Percentiles rank a stretch among this genome's conserved stretches.
Evolutionary conservation across 2,113 vertebrate species (phyloP).

Genomic region (Brachypteracias leptosomus): DNA sequence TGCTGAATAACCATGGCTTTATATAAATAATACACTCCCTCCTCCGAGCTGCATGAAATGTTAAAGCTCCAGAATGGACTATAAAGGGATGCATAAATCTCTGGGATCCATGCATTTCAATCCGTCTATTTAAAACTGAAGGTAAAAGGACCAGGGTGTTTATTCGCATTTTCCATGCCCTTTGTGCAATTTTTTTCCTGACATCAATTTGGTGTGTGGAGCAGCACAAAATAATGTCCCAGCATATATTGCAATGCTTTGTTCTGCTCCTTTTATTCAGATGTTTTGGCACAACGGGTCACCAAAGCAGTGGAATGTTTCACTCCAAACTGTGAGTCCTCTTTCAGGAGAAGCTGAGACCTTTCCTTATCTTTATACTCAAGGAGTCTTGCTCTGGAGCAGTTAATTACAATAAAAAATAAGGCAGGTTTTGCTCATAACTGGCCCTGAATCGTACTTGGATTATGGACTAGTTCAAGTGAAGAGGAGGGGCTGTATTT

Average conservation of each 20-base stretch:
- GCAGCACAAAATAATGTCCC: background rate
- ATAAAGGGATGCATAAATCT: conserved; percentile 30
- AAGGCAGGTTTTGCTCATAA: background rate
- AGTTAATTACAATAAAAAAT: conserved; percentile 47
- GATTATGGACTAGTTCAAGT: background rate
- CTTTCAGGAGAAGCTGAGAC: conserved; percentile 46
- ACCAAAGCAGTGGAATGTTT: conserved; percentile 23
- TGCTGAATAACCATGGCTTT: conserved; percentile 50
- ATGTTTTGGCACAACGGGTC: conserved; percentile 50
- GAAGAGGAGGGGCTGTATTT: conserved; percentile 7
- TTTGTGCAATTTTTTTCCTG: conserved; percentile 13
- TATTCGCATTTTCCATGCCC: conserved; percentile 8
- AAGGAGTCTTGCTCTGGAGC: conserved; percentile 30
- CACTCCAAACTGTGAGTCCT: conserved; percentile 41
- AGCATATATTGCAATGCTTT: background rate
- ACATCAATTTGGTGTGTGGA: conserved; percentile 26
- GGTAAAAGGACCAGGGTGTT: conserved; percentile 10
- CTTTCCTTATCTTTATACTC: conserved; percentile 60
- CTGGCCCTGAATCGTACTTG: background rate
- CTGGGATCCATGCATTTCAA: conserved; percentile 14
- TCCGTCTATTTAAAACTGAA: conserved; percentile 38
- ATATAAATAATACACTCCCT: conserved; percentile 45
- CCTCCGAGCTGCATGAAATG: conserved; percentile 19
- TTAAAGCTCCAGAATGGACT: conserved; percentile 34
- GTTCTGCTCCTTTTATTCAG: conserved; percentile 12